These are phyloP conservation scores for Salvelinus alpinus DNA, from an alignment of 2,113 vertebrate genomes.

Conservation along the genomic window DNA sequence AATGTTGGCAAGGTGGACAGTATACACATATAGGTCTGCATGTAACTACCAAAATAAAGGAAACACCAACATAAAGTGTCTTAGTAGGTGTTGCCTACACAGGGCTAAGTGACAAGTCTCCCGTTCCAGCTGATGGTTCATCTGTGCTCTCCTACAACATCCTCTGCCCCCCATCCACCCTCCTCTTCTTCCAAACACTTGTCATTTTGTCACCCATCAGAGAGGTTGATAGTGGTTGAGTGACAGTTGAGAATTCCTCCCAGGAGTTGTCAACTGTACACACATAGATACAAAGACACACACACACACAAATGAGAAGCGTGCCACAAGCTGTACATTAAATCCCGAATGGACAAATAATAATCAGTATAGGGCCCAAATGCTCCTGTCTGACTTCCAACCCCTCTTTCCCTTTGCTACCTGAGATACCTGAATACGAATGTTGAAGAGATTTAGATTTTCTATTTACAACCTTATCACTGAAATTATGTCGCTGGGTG, in stretches of 20 bases:
- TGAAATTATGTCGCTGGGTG: too few species aligned
- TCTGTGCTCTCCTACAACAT: not conserved
- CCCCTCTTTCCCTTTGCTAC: not conserved
- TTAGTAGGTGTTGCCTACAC: not conserved
- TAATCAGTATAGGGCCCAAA: not conserved
- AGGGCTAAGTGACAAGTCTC: not conserved
- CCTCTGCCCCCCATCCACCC: not conserved
- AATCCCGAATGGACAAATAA: conserved; percentile 1
- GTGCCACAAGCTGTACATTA: not conserved
- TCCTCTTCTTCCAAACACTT: not conserved
- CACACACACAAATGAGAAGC: not conserved
- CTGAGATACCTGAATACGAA: not conserved
- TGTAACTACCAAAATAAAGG: too few species aligned
- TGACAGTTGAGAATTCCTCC: conserved; percentile 1
- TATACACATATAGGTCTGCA: too few species aligned
- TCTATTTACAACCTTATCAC: too few species aligned
- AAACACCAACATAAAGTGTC: too few species aligned
- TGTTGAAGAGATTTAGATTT: not conserved
- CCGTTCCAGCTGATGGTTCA: not conserved
- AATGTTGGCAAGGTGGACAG: too few species aligned
- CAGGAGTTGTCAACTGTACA: not conserved
- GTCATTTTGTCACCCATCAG: not conserved
- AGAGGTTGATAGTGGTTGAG: conserved; percentile 4
- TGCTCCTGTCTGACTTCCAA: not conserved
- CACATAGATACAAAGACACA: not conserved